Percentiles rank a stretch among this genome's conserved stretches.
Conservation (phyloP, 2,797 vertebrate genomes). For the Gymnothorax reevesii region DNA sequence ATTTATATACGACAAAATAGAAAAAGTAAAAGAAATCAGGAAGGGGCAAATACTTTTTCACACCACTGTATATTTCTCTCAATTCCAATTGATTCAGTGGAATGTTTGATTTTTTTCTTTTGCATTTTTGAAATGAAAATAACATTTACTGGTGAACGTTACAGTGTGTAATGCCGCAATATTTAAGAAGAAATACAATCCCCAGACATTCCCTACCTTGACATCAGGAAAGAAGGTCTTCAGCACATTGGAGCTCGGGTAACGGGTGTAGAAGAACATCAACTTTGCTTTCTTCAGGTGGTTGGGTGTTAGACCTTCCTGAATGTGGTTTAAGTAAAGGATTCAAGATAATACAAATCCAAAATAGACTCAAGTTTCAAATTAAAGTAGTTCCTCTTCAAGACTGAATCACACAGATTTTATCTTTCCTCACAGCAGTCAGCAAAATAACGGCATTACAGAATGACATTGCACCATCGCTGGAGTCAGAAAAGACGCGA, state of each 20-base stretch:
- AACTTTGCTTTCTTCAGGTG: conserved; percentile 97
- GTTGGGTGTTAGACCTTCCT: conserved; percentile 89
- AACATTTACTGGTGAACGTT: neutral
- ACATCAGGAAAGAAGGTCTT: conserved; percentile 92
- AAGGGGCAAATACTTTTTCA: neutral
- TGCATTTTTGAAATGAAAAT: neutral
- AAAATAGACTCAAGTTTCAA: neutral
- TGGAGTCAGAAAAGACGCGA: conserved; percentile 76
- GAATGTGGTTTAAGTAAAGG: conserved; percentile 83
- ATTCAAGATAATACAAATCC: neutral
- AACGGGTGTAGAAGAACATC: conserved; percentile 98
- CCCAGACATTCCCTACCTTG: conserved; percentile 77
- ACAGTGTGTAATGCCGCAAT: neutral
- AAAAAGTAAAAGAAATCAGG: too few relatives aligned
- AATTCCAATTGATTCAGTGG: neutral
- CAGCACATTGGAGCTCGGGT: conserved; percentile 90
- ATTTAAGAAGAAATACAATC: neutral
- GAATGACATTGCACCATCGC: conserved; percentile 70
- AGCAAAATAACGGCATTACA: conserved; percentile 72
- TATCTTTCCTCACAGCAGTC: conserved; percentile 48
- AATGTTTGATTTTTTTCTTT: neutral
- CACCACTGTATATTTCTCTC: neutral
- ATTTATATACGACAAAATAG: too few relatives aligned
- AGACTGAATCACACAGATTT: neutral
- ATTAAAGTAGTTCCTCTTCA: conserved; percentile 5